Evolutionary conservation across 2,888 invertebrate species (phyloP), one percentile per base, ranked within the genome.

Genomic region (Papilio elwesi): DNA sequence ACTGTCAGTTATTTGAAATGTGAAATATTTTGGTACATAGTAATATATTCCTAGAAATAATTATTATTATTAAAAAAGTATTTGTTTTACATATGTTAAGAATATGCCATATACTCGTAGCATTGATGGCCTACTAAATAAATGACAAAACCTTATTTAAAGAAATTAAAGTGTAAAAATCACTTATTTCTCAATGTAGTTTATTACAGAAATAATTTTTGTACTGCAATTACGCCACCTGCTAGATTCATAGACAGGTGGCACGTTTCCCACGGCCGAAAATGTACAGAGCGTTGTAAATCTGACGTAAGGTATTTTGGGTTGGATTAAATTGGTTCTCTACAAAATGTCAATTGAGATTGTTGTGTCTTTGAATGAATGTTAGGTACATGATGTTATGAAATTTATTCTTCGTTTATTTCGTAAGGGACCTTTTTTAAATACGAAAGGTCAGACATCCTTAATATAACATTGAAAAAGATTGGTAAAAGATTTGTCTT

Each of bases 181-280:
- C 12, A 13, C 13, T 13, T 57, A 36, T 38, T 57, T 57, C 57
- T 3, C 57, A 57, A 38, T 57, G 36, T 38, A 57, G 36, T 57
- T 36, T 57, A 57, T 57, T 0, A 36, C 36, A 36, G 55, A 55
- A 55, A 55, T 16, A 55, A 55, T 55, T 26, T 55, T 59, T 38
- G 57, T n/a, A 38, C 13, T 59, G 57, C 57, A 59, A 36, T 59
- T 59, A 59, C 8, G 38, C 57, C 57, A 59, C 57, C 57, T 59
- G 57, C 38, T 59, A 38, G 8, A 59, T 43, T 43, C 43, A 43
- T 38, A 38, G 57, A 38, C 57, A 59, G n/a, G 38, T 59, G 57
- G 38, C 57, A 59, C 49, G 11, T 71, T 66, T 71, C 71, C 57
- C 71, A 71, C 71, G 71, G 4, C 16, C 49, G 38, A 43, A 51